phyloP scores from a whole-genome alignment of 2,113 vertebrate genomes.

The Mionectes macconnelli region DNA sequence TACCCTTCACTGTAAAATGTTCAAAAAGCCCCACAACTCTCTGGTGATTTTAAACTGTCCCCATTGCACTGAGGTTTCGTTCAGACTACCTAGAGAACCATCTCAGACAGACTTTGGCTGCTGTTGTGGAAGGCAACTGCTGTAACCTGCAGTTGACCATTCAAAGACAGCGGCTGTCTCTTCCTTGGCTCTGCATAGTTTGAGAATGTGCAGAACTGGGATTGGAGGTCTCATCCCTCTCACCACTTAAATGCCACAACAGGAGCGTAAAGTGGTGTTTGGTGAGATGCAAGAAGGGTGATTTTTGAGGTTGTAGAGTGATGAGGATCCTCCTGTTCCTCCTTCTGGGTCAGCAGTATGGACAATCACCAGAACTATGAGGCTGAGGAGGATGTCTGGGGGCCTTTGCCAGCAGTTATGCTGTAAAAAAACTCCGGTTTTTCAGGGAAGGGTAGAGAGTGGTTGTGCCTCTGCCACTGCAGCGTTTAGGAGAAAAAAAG shows the following conservation, averaged over 20 bases:
- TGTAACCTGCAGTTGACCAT: not conserved
- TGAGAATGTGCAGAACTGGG: not conserved
- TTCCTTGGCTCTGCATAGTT: not conserved
- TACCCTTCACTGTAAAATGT: not conserved
- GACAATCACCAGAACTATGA: not conserved
- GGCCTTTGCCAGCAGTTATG: not conserved
- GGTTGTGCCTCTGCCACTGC: not conserved
- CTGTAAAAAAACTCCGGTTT: fast-evolving
- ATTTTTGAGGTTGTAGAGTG: not conserved
- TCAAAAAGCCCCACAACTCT: not conserved
- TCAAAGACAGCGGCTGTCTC: not conserved
- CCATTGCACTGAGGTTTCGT: not conserved
- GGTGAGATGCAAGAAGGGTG: not conserved
- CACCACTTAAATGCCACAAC: not conserved
- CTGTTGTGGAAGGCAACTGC: not conserved
- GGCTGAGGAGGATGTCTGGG: not conserved
- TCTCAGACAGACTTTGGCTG: not conserved
- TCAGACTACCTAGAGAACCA: not conserved
- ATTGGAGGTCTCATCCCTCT: not conserved
- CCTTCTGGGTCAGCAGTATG: not conserved
- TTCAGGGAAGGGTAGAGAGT: not conserved
- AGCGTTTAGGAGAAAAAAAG: not conserved
- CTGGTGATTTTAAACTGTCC: not conserved
- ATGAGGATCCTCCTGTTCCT: not conserved
- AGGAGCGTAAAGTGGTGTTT: not conserved